phyloP scores from a whole-genome alignment of 92 coral and sea anemone species.

The Desmophyllum pertusum region DNA sequence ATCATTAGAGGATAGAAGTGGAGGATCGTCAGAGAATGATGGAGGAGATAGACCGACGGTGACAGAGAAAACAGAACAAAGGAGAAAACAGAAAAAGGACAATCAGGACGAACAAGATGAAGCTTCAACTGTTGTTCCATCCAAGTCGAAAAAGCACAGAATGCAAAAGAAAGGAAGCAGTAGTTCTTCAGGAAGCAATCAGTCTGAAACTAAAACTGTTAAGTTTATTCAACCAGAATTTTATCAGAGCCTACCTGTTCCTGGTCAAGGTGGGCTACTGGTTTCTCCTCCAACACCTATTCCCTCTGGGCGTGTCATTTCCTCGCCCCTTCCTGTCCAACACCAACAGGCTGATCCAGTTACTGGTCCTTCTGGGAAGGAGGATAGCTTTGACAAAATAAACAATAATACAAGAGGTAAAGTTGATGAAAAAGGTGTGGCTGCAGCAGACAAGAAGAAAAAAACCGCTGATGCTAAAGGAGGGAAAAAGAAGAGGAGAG shows the following conservation, averaged over 20 bases:
- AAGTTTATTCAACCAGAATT: constrained; percentile 89
- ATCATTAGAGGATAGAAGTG: constrained; percentile 3
- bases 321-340: constrained; percentile 72
- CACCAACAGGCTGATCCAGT: constrained; percentile 31
- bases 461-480: constrained; percentile 14
- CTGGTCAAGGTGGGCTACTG: constrained; percentile 56
- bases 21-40: constrained; percentile 27
- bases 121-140: background rate
- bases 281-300: constrained; percentile 83
- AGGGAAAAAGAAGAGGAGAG: constrained; percentile 59
- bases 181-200: constrained; percentile 64
- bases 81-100: constrained; percentile 10
- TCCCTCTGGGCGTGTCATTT: constrained; percentile 82
- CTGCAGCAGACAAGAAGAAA: constrained; percentile 28
- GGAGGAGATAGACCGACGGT: background rate
- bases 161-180: constrained; percentile 49
- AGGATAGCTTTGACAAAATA: background rate
- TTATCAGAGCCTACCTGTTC: constrained; percentile 54
- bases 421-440: constrained; percentile 7
- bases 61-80: background rate
- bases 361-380: background rate
- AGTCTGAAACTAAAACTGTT: constrained; percentile 53
- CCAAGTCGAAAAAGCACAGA: constrained; percentile 54
- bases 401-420: constrained; percentile 2
- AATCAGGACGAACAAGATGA: constrained; percentile 9